phyloP scores from a whole-genome alignment of 2,888 invertebrate species.

The Melolontha melolontha region DNA sequence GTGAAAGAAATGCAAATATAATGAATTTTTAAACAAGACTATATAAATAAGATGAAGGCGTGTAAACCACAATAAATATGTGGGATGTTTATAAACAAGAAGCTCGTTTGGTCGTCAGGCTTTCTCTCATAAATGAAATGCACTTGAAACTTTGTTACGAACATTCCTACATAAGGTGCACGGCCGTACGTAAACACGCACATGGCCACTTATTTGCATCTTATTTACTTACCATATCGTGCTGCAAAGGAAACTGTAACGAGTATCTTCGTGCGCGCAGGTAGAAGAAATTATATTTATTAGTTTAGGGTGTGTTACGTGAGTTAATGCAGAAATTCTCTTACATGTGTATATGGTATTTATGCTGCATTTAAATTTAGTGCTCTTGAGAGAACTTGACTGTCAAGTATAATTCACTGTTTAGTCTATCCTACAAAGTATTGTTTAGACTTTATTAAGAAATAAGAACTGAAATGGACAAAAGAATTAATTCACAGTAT shows the following conservation, averaged over 20 bases:
- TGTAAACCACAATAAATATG: not conserved
- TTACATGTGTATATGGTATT: slow-evolving; percentile 1
- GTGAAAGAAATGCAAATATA: no score
- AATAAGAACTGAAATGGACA: no score
- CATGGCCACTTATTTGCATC: slow-evolving; percentile 20
- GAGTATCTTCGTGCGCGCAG: not conserved
- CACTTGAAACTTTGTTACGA: slow-evolving; percentile 12
- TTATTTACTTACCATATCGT: slow-evolving; percentile 10
- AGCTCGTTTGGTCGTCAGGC: not conserved
- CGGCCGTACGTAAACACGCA: slow-evolving; percentile 3
- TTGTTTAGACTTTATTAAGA: no score
- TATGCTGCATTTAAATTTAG: slow-evolving; percentile 6
- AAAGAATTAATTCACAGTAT: no score
- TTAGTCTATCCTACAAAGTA: no score
- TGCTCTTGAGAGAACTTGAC: no score
- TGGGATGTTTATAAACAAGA: slow-evolving; percentile 11
- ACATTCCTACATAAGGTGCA: not conserved
- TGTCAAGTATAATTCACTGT: no score
- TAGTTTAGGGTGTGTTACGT: slow-evolving; percentile 31
- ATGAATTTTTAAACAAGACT: no score
- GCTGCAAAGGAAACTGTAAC: slow-evolving; percentile 6
- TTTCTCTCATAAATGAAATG: slow-evolving; percentile 19
- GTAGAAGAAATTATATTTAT: slow-evolving; percentile 16
- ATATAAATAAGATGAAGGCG: not conserved
- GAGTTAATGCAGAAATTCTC: slow-evolving; percentile 20